Base-by-base conservation (phyloP, 2,888 invertebrate genomes). In the Leucoma salicis region DNA sequence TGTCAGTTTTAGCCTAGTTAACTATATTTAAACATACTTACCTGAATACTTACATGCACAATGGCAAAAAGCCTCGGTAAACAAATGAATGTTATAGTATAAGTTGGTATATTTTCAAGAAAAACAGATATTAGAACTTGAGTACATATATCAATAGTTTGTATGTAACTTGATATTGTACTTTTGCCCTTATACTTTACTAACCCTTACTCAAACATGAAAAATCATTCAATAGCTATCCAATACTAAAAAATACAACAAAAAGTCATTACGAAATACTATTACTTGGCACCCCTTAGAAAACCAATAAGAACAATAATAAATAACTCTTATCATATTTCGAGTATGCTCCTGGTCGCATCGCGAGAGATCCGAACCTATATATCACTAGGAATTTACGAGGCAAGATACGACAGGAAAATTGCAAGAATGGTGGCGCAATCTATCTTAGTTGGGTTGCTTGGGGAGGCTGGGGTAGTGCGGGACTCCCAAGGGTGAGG, bases 401-500 rank as follows among this genome's bases (percentile, higher is more conserved):
- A 93, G 92, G 93, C 92, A 93, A 94, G 94, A 94, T 95, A 95
- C 95, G 95, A 95, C 95, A 95, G 95, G 94, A 94, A 95, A 95
- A 95, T 95, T 95, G 95, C 95, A 95, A 95, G 95, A 95, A 95
- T 95, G 95, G 94, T 93, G 94, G 93, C 92, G 94, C 94, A 94
- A 95, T 95, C 94, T 94, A 95, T 95, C 95, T 95, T 93, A 92
- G 93, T 93, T 93, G 93, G 91, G 91, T 91, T 82, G 90, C 61
- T 61, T 79, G 81, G 86, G 82, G 82, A 80, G 85, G 78, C 75
- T 78, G 77, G 78, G 90, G 86, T 75, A 69, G 74, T 67, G 70
- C 63, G 65, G 78, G 85, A 51, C 52, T 48, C 51, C 49, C 51
- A 50, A 51, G 48, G 54, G 49, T 79, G 65, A 73, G 71, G 66